Percentiles rank a stretch among this genome's conserved stretches.
Conservation (phyloP, 2,888 invertebrate species). For the Thereva unica region DNA sequence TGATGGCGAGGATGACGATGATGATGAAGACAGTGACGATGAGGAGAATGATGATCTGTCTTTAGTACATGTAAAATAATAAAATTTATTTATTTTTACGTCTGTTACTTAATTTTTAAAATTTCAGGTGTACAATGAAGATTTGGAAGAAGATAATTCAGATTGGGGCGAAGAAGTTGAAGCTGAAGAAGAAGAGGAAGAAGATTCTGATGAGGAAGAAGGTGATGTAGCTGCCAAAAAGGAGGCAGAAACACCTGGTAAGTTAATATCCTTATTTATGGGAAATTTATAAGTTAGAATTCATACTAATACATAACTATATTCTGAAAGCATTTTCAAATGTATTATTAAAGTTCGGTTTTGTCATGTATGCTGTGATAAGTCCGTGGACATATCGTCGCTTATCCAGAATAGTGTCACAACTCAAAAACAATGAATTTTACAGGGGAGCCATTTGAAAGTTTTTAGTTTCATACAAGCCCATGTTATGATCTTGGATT, state of each 20-base stretch:
- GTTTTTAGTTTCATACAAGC: too few species aligned
- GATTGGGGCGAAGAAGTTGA: constrained; percentile 67
- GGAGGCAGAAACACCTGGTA: constrained; percentile 45
- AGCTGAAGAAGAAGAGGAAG: constrained; percentile 62
- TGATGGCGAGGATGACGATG: constrained; percentile 59
- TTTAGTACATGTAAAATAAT: constrained; percentile 51
- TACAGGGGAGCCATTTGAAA: too few species aligned
- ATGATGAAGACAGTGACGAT: constrained; percentile 67
- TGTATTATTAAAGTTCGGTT: too few species aligned
- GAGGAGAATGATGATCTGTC: constrained; percentile 62
- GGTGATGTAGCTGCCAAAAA: constrained; percentile 44
- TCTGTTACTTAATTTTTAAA: constrained; percentile 3
- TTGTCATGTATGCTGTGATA: too few species aligned
- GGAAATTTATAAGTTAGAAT: too few species aligned
- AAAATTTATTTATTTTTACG: neutral
- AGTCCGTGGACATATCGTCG: too few species aligned
- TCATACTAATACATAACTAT: too few species aligned
- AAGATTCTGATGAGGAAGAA: constrained; percentile 60
- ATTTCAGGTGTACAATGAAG: constrained; percentile 58
- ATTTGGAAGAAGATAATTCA: constrained; percentile 66
- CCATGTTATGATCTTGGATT: too few species aligned
- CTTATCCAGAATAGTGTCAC: too few species aligned
- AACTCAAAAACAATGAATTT: too few species aligned
- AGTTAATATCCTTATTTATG: constrained; percentile 41
- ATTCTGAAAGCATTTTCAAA: too few species aligned